Conservation (phyloP, 2,888 invertebrate genomes). For the Stenolophus ochropezus region DNA sequence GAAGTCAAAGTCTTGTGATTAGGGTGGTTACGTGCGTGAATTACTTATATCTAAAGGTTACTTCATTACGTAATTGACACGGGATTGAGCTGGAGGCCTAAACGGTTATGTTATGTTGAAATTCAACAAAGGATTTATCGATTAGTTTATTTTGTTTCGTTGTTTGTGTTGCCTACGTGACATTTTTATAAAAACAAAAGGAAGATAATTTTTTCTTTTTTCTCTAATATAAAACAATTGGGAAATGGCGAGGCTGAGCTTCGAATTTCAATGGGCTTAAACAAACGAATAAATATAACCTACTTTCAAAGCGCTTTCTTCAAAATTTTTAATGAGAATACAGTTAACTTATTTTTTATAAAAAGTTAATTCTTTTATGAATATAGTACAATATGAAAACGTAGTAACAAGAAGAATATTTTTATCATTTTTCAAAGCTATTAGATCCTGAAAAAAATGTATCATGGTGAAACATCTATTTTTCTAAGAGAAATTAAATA, state of each 20-base stretch:
- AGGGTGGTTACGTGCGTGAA: conserved; percentile 11
- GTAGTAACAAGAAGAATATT: too few species aligned
- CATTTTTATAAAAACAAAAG: background rate
- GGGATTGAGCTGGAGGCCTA: background rate
- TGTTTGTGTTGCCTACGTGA: background rate
- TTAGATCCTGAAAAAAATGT: too few species aligned
- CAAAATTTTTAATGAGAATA: too few species aligned
- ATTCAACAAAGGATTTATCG: conserved; percentile 9
- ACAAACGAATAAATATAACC: too few species aligned
- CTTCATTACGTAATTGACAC: conserved; percentile 8
- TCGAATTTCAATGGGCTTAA: background rate
- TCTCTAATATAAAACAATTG: background rate
- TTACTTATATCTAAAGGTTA: conserved; percentile 23
- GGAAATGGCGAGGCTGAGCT: background rate
- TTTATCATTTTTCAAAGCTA: too few species aligned
- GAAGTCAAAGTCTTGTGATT: conserved; percentile 3
- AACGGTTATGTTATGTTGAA: background rate
- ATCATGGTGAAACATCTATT: too few species aligned
- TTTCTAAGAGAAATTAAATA: too few species aligned
- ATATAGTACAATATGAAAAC: too few species aligned
- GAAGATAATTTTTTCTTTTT: background rate
- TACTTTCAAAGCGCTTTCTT: too few species aligned
- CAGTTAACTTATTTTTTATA: too few species aligned
- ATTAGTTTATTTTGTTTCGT: conserved; percentile 14
- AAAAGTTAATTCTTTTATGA: too few species aligned